A percentile compares a stretch with the other conserved stretches of the same genome.
Conservation (phyloP, 2,113 vertebrate genomes). For the Struthidea cinerea region DNA sequence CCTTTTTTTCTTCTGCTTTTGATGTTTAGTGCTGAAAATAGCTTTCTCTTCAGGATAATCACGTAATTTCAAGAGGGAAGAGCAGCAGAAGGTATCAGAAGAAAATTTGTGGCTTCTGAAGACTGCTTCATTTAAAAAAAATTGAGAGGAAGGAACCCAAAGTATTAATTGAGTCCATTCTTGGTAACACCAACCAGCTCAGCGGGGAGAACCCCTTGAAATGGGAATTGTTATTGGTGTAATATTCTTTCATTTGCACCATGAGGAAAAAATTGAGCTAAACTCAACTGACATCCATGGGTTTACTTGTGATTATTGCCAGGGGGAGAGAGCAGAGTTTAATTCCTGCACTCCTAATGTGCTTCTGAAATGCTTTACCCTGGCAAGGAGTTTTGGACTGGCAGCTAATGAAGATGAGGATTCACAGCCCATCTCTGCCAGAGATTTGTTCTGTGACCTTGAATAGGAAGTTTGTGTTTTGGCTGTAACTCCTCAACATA, state of each 20-base stretch:
- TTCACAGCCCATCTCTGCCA: background rate
- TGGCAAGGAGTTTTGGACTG: background rate
- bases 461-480: background rate
- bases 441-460: background rate
- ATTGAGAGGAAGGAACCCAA: background rate
- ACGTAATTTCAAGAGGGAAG: background rate
- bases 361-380: background rate
- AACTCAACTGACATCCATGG: background rate
- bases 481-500: background rate
- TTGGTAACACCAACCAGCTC: background rate
- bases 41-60: background rate
- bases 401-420: background rate
- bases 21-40: background rate
- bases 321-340: background rate
- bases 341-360: background rate
- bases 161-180: background rate
- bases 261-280: background rate
- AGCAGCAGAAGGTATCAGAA: background rate
- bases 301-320: background rate
- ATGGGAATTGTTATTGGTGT: background rate
- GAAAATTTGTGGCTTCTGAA: background rate
- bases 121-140: background rate
- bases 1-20: background rate
- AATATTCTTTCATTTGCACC: background rate
- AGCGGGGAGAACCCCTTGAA: background rate